Evolutionary conservation across 2,113 vertebrate species (phyloP).

Genomic region (Cyphomyrus plagiostoma): DNA sequence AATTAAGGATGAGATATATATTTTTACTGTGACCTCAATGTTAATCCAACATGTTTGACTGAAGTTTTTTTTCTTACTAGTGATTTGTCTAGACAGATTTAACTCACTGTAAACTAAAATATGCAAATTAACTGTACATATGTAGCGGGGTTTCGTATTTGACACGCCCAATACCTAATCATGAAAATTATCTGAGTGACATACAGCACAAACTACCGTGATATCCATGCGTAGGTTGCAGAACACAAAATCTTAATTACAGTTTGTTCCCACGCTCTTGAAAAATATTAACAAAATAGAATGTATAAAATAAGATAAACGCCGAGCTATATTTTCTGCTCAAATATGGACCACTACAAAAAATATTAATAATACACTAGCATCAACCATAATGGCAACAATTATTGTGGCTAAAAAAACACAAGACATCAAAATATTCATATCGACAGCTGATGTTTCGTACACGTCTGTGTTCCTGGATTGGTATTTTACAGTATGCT

Average conservation of each 20-base stretch:
- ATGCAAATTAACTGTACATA: not conserved
- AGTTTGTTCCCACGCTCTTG: not conserved
- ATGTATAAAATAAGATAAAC: not conserved
- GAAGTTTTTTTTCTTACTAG: not conserved
- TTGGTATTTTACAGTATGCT: not conserved
- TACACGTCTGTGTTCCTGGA: not conserved
- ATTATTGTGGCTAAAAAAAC: not conserved
- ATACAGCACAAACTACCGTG: not conserved
- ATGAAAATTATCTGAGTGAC: not conserved
- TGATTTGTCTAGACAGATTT: not conserved
- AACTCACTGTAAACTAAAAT: slow-evolving; percentile 5
- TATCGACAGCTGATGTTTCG: not conserved
- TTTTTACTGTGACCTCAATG: not conserved
- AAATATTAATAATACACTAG: not conserved
- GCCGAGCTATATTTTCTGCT: not conserved
- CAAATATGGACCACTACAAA: not conserved
- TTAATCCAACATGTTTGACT: slow-evolving; percentile 6
- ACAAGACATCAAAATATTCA: not conserved
- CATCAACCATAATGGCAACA: not conserved
- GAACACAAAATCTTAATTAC: not conserved
- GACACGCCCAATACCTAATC: not conserved
- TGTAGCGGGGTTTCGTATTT: not conserved
- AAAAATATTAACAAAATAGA: not conserved
- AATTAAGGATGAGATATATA: not conserved
- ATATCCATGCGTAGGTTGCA: not conserved